phyloP scores from a whole-genome alignment of 2,888 invertebrate species.

The Heliconius aoede region DNA sequence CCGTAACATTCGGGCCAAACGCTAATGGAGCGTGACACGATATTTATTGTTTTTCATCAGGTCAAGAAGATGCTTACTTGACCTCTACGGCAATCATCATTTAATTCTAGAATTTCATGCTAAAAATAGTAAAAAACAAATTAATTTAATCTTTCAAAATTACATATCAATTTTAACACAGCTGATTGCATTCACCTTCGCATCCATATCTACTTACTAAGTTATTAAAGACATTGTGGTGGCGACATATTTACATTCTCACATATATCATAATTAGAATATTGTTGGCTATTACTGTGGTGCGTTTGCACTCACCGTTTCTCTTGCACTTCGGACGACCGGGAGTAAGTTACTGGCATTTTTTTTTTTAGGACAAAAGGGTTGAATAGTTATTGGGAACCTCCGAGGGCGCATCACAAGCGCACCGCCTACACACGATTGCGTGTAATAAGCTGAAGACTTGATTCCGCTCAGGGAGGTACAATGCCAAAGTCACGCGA shows the following conservation, averaged over 20 bases:
- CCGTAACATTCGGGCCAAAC: slow-evolving; percentile 41
- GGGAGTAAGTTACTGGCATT: slow-evolving; percentile 66
- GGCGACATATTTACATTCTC: slow-evolving; percentile 1
- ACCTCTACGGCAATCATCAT: too few relatives aligned
- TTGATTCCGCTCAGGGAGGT: slow-evolving; percentile 45
- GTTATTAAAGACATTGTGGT: not conserved
- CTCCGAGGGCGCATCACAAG: slow-evolving; percentile 36
- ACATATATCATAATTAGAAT: slow-evolving; percentile 2
- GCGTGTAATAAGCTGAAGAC: slow-evolving; percentile 41
- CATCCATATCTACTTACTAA: not conserved
- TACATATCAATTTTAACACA: not conserved
- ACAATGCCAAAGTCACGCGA: slow-evolving; percentile 64
- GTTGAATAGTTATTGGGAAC: slow-evolving; percentile 14
- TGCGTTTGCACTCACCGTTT: slow-evolving; percentile 59
- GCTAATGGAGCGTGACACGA: slow-evolving; percentile 25
- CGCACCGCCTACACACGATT: slow-evolving; percentile 41
- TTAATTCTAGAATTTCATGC: not conserved
- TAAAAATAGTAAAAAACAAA: not conserved
- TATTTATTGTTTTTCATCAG: slow-evolving; percentile 19
- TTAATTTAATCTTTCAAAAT: not conserved
- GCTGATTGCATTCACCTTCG: not conserved
- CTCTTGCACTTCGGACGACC: slow-evolving; percentile 60
- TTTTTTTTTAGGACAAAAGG: slow-evolving; percentile 11
- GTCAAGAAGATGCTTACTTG: slow-evolving; percentile 9
- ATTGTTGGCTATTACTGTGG: not conserved